Conservation (phyloP, 2,888 invertebrate genomes). For the Hetaerina titia region DNA sequence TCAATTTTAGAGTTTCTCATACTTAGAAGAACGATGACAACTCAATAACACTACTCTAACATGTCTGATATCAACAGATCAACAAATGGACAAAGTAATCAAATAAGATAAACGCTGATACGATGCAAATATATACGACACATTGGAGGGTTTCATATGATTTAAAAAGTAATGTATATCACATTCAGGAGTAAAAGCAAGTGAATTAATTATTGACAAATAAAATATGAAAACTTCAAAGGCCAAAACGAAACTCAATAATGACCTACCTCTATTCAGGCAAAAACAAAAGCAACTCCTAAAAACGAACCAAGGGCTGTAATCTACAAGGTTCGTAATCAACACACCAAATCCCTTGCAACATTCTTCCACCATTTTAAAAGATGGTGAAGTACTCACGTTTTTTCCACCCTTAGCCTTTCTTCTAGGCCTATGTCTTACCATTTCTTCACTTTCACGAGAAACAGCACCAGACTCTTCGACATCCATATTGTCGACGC, state of each 20-base stretch:
- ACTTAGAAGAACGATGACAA: slow-evolving; percentile 37
- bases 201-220: slow-evolving; percentile 27
- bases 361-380: slow-evolving; percentile 66
- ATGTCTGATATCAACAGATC: background rate
- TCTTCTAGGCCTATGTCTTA: slow-evolving; percentile 67
- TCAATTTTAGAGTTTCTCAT: background rate
- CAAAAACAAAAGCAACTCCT: slow-evolving; percentile 61
- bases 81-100: slow-evolving; percentile 5
- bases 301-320: slow-evolving; percentile 63
- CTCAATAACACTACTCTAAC: slow-evolving; percentile 51
- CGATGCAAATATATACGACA: slow-evolving; percentile 7
- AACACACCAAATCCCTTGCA: slow-evolving; percentile 64
- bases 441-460: slow-evolving; percentile 66
- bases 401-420: slow-evolving; percentile 66
- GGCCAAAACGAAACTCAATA: slow-evolving; percentile 44
- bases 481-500: slow-evolving; percentile 62
- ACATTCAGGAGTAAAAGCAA: background rate
- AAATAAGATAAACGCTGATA: slow-evolving; percentile 25
- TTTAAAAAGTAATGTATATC: background rate
- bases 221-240: slow-evolving; percentile 15
- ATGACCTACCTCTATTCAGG: slow-evolving; percentile 65
- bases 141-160: background rate
- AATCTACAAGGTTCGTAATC: slow-evolving; percentile 53
- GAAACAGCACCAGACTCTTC: slow-evolving; percentile 65
- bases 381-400: slow-evolving; percentile 67